phyloP scores from a whole-genome alignment of 1,140 invertebrate species.

The Ephestia elutella region DNA sequence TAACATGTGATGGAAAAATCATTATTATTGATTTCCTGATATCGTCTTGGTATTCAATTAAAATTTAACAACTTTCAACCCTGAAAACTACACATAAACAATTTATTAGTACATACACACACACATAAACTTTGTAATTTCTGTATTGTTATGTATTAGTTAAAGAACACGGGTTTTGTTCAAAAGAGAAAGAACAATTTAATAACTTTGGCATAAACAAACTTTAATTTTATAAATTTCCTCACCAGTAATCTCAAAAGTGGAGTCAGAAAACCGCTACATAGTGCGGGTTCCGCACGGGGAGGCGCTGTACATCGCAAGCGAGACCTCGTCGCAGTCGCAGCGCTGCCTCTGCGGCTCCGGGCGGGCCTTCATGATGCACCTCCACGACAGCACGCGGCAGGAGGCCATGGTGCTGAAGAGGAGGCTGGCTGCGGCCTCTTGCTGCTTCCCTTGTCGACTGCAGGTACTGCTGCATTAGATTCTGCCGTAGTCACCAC shows the following conservation, averaged over 20 bases:
- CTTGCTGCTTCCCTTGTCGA: slow-evolving; percentile 64
- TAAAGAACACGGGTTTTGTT: too few relatives aligned
- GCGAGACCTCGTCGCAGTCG: slow-evolving; percentile 74
- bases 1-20: too few relatives aligned
- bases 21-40: too few relatives aligned
- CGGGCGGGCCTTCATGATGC: slow-evolving; percentile 75
- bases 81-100: too few relatives aligned
- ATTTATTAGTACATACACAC: too few relatives aligned
- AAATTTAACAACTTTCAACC: too few relatives aligned
- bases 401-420: slow-evolving; percentile 78
- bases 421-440: slow-evolving; percentile 72
- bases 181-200: too few relatives aligned
- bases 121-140: too few relatives aligned
- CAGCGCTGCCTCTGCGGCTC: slow-evolving; percentile 77
- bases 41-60: too few relatives aligned
- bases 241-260: slow-evolving; percentile 59
- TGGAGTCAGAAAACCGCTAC: slow-evolving; percentile 79
- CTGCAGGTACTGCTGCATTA: slow-evolving; percentile 57
- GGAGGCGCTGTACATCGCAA: slow-evolving; percentile 78
- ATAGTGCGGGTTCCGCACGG: slow-evolving; percentile 77
- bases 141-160: too few relatives aligned
- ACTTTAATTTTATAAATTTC: too few relatives aligned
- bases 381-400: slow-evolving; percentile 77
- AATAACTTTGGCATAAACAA: too few relatives aligned
- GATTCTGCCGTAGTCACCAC: neutral